phyloP scores from a whole-genome alignment of 1,140 invertebrate genomes.

The Oncopeltus fasciatus region DNA sequence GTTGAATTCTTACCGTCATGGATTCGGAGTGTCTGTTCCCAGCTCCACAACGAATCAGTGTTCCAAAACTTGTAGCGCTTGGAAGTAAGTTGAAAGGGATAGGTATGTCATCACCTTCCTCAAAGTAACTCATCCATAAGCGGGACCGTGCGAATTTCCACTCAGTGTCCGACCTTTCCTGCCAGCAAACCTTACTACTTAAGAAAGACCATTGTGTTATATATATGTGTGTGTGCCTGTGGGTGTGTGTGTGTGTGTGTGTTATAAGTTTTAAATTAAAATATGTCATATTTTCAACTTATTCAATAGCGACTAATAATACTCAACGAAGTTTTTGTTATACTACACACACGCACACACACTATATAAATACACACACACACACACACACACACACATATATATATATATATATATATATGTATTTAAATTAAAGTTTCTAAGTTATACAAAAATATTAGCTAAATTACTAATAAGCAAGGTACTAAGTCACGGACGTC shows the following conservation, averaged over 20 bases:
- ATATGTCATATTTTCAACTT: too few species aligned
- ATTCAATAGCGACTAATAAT: too few species aligned
- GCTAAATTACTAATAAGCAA: too few species aligned
- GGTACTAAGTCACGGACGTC: too few species aligned
- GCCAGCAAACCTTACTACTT: too few species aligned
- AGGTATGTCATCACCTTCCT: conserved; percentile 69
- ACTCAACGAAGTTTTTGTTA: too few species aligned
- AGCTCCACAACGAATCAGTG: conserved; percentile 33
- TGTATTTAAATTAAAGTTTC: background rate
- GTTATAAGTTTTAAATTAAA: too few species aligned
- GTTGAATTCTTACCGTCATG: conserved; percentile 39
- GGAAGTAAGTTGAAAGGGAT: conserved; percentile 80
- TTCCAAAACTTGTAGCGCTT: conserved; percentile 47
- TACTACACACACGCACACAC: too few species aligned
- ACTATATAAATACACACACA: background rate
- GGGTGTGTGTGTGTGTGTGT: background rate
- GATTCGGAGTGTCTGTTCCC: conserved; percentile 31
- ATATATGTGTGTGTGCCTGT: too few species aligned
- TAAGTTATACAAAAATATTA: too few species aligned
- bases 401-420: background rate
- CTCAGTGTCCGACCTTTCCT: conserved; percentile 75
- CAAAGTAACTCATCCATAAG: conserved; percentile 88
- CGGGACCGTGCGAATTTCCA: conserved; percentile 85
- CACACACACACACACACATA: background rate
- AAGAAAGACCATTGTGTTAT: too few species aligned